These are phyloP conservation scores for Bombylius major DNA, from an alignment of 2,888 invertebrate genomes.

Conservation along the genomic window DNA sequence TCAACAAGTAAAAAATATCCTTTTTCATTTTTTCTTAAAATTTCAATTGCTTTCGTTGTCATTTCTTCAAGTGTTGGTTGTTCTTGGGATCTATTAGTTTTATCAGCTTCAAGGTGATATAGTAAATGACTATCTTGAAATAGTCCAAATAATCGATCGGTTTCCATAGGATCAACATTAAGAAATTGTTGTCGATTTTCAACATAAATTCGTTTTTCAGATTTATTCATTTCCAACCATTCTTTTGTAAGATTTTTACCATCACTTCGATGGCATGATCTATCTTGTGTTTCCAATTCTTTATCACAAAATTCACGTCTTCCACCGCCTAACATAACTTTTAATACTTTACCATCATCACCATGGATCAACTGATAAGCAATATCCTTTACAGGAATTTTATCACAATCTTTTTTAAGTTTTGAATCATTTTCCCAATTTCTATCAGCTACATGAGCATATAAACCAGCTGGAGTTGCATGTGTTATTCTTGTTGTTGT, in stretches of 20 bases:
- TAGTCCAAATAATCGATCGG: slow-evolving; percentile 45
- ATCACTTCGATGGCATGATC: slow-evolving; percentile 43
- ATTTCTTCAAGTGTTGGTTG: slow-evolving; percentile 66
- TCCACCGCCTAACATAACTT: slow-evolving; percentile 42
- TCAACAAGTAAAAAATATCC: slow-evolving; percentile 72
- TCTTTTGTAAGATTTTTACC: slow-evolving; percentile 49
- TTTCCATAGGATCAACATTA: slow-evolving; percentile 32
- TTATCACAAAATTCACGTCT: slow-evolving; percentile 24
- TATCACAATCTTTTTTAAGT: slow-evolving; percentile 28
- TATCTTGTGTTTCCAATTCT: slow-evolving; percentile 38
- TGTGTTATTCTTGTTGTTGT: slow-evolving; percentile 69
- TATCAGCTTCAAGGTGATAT: slow-evolving; percentile 37
- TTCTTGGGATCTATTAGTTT: slow-evolving; percentile 21
- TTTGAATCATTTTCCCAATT: slow-evolving; percentile 56
- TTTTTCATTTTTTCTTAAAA: slow-evolving; percentile 49
- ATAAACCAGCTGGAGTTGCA: slow-evolving; percentile 61
- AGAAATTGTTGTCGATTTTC: slow-evolving; percentile 22
- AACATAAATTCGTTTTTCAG: slow-evolving; percentile 20
- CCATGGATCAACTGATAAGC: slow-evolving; percentile 55
- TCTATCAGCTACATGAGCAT: slow-evolving; percentile 55
- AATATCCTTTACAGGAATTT: slow-evolving; percentile 51
- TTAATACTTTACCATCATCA: slow-evolving; percentile 51
- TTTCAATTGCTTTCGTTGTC: slow-evolving; percentile 61
- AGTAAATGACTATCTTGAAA: slow-evolving; percentile 43
- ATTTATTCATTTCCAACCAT: slow-evolving; percentile 39